Percentiles rank a stretch among this genome's conserved stretches.
Evolutionary conservation across 2,113 vertebrate species (phyloP).

Genomic region (Deroptyus accipitrinus): DNA sequence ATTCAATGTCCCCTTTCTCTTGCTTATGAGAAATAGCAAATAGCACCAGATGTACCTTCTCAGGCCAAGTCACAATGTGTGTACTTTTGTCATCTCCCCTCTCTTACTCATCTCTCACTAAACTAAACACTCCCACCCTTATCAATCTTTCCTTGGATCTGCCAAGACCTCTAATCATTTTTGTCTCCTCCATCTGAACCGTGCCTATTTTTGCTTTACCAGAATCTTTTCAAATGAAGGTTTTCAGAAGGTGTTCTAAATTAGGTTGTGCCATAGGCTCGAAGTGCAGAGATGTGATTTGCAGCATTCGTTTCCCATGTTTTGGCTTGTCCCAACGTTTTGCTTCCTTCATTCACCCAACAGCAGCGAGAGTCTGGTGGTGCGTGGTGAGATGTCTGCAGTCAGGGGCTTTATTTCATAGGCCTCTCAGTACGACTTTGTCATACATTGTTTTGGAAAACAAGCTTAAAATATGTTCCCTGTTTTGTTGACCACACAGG

Average conservation of each 20-base stretch:
- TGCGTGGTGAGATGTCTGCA: neutral
- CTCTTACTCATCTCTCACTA: conserved; percentile 40
- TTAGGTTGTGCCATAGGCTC: neutral
- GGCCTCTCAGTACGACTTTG: conserved; percentile 17
- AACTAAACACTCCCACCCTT: conserved; percentile 62
- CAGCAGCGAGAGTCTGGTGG: neutral
- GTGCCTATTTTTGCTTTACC: neutral
- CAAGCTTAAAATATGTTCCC: conserved; percentile 58
- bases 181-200: conserved; percentile 34
- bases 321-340: neutral
- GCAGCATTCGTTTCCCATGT: neutral
- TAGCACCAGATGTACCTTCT: conserved; percentile 60
- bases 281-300: neutral
- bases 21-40: conserved; percentile 37
- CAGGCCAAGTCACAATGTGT: conserved; percentile 56
- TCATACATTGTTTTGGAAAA: conserved; percentile 63
- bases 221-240: neutral
- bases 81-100: conserved; percentile 47
- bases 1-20: conserved; percentile 2
- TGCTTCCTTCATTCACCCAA: neutral
- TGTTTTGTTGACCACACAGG: conserved; percentile 69
- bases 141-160: conserved; percentile 5
- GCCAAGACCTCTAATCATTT: conserved; percentile 30
- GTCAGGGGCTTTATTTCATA: neutral
- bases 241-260: neutral